Conservation (phyloP, 2,888 invertebrate species). For the Hyles lineata region DNA sequence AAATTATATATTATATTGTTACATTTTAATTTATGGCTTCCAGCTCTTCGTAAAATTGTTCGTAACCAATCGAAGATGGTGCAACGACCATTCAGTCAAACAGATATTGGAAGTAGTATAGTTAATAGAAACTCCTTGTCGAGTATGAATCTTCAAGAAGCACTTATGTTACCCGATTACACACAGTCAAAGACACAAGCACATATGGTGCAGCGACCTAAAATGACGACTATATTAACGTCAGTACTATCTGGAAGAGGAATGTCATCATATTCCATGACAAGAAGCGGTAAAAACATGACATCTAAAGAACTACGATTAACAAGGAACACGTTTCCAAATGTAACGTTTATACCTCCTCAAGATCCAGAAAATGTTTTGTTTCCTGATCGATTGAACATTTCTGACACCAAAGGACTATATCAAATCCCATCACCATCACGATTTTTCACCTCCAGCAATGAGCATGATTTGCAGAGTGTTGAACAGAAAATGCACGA, state of each 20-base stretch:
- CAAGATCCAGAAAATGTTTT: constrained; percentile 38
- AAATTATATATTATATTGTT: background rate
- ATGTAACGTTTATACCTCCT: constrained; percentile 39
- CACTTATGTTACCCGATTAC: constrained; percentile 51
- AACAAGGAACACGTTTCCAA: constrained; percentile 52
- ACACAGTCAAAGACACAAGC: constrained; percentile 56
- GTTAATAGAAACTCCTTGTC: constrained; percentile 43
- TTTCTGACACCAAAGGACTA: constrained; percentile 47
- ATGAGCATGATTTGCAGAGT: constrained; percentile 47
- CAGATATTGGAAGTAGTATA: constrained; percentile 34
- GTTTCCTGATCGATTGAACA: constrained; percentile 39
- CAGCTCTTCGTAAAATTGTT: constrained; percentile 76
- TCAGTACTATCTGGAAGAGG: constrained; percentile 52
- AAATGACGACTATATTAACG: constrained; percentile 61
- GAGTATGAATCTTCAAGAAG: constrained; percentile 36
- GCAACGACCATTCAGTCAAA: constrained; percentile 69
- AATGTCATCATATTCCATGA: constrained; percentile 52
- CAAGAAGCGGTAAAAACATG: constrained; percentile 45
- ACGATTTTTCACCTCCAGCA: constrained; percentile 59
- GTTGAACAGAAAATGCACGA: constrained; percentile 48
- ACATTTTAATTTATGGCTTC: constrained; percentile 37
- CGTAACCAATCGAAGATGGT: constrained; percentile 77
- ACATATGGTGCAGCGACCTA: constrained; percentile 60
- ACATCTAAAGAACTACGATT: constrained; percentile 53
- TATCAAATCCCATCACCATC: constrained; percentile 55